These are phyloP conservation scores for Bovichtus diacanthus DNA, from an alignment of 2,797 vertebrate genomes.

Conservation along the genomic window DNA sequence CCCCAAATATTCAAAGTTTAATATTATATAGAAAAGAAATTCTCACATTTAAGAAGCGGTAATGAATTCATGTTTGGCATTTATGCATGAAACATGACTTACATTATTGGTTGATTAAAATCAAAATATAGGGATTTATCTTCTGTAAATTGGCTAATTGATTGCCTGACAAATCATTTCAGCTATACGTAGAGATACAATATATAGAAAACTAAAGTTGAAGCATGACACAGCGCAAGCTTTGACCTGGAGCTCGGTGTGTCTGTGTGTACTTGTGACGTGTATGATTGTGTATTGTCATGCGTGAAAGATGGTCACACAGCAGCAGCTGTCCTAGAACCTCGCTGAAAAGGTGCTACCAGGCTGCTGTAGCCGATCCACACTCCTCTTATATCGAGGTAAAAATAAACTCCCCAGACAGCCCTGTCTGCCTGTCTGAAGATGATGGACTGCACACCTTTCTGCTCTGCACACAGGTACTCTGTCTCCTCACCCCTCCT, in stretches of 20 bases:
- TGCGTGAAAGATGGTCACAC: constrained; percentile 49
- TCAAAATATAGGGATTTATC: background rate
- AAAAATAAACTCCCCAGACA: constrained; percentile 82
- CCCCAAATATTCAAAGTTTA: background rate
- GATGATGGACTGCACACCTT: constrained; percentile 77
- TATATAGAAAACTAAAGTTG: background rate
- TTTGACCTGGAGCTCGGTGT: constrained; percentile 1
- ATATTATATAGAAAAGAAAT: background rate
- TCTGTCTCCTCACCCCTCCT: constrained; percentile 17
- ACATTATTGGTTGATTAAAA: background rate
- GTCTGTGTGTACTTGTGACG: constrained; percentile 12
- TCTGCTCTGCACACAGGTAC: constrained; percentile 70
- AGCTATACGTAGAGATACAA: background rate
- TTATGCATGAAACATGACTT: background rate
- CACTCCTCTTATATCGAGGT: constrained; percentile 59
- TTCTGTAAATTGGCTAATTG: background rate
- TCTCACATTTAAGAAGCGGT: background rate
- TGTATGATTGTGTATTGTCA: constrained; percentile 17
- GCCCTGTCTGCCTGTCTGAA: constrained; percentile 72
- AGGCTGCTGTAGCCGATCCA: constrained; percentile 45
- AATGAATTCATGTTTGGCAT: background rate
- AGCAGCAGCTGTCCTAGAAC: constrained; percentile 42
- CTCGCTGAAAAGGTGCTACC: constrained; percentile 44
- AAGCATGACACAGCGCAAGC: background rate
- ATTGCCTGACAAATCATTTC: background rate